Conservation (phyloP, 2,797 vertebrate genomes). For the Podargus strigoides region DNA sequence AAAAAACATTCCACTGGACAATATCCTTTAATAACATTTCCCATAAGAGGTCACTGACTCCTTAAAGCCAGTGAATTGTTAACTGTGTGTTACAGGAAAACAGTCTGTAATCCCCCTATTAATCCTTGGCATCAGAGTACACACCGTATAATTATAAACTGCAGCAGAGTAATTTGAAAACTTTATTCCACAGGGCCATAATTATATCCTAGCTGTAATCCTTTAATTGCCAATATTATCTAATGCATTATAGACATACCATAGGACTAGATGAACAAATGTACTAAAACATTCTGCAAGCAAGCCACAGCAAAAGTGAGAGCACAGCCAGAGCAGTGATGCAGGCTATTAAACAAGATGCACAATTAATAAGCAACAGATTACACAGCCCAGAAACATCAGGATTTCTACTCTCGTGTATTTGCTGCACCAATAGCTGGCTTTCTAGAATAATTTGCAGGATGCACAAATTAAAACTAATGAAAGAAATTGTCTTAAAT, state of each 20-base stretch:
- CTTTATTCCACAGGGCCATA: conserved; percentile 51
- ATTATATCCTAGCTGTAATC: conserved; percentile 60
- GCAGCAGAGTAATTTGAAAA: conserved; percentile 34
- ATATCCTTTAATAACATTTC: neutral
- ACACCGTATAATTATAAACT: conserved; percentile 10
- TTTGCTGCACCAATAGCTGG: neutral
- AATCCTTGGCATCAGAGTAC: conserved; percentile 50
- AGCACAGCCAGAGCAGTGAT: neutral
- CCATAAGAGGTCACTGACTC: neutral
- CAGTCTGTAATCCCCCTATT: conserved; percentile 23
- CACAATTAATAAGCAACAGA: neutral
- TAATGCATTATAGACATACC: conserved; percentile 50
- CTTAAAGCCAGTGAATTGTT: neutral
- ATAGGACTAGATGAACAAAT: conserved; percentile 27
- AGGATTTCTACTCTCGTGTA: neutral
- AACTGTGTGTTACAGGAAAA: neutral
- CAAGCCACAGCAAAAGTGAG: neutral
- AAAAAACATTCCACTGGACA: neutral
- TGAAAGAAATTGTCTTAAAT: neutral
- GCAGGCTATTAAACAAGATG: neutral
- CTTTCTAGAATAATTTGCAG: neutral
- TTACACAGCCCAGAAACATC: neutral
- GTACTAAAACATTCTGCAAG: neutral
- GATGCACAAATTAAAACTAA: neutral
- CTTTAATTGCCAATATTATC: conserved; percentile 67